Conservation (phyloP, 2,797 vertebrate species). For the Cygnus olor region DNA sequence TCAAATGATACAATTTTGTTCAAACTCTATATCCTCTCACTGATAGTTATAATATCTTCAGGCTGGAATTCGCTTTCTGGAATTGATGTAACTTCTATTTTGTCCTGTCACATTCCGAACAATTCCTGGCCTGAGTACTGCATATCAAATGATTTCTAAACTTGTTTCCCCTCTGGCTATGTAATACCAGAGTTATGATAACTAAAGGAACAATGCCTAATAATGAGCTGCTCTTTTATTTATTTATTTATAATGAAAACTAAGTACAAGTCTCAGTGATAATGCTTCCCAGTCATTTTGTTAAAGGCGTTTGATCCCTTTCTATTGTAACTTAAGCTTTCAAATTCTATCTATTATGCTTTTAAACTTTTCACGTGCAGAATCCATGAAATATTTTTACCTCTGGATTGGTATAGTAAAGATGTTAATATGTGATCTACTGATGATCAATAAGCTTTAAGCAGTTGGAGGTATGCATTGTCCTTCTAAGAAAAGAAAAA, state of each 20-base stretch:
- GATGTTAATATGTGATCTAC: not conserved
- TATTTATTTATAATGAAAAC: not conserved
- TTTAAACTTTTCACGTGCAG: not conserved
- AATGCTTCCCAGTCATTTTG: not conserved
- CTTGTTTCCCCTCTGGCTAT: not conserved
- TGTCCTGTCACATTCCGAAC: not conserved
- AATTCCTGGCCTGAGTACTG: not conserved
- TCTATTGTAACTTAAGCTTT: not conserved
- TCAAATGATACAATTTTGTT: not conserved
- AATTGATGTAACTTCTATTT: not conserved
- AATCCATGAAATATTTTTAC: not conserved
- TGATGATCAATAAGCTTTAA: not conserved
- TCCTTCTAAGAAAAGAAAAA: not conserved
- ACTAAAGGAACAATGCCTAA: not conserved
- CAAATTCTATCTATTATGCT: not conserved
- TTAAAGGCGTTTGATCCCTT: not conserved
- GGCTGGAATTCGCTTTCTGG: not conserved
- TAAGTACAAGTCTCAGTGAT: not conserved
- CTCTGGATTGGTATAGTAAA: not conserved
- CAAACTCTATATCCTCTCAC: not conserved
- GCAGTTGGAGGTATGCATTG: not conserved
- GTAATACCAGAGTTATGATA: not conserved
- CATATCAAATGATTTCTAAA: not conserved
- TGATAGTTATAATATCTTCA: not conserved
- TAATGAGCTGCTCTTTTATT: not conserved